These are phyloP conservation scores for Bagarius yarrelli DNA, from an alignment of 2,113 vertebrate species.

Conservation along the genomic window DNA sequence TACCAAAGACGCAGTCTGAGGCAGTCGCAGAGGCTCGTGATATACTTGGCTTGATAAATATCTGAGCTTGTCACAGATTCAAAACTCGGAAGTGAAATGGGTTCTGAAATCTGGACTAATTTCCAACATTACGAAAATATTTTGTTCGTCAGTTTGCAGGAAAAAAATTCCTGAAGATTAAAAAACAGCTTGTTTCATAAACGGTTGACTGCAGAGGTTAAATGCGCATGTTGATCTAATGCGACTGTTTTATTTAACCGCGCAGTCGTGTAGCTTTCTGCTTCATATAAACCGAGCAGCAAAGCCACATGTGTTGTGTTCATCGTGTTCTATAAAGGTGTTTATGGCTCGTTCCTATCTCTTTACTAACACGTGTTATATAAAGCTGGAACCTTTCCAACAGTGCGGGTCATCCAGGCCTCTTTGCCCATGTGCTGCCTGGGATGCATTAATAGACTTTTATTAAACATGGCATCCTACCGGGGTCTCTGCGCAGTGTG, in stretches of 20 bases:
- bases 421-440: conserved; percentile 37
- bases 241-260: background rate
- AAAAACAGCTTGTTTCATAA: background rate
- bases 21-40: no score
- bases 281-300: conserved; percentile 42
- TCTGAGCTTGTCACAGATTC: no score
- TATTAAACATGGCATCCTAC: conserved; percentile 40
- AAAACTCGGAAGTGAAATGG: no score
- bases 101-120: background rate
- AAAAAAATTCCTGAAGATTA: background rate
- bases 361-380: conserved; percentile 58
- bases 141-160: background rate
- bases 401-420: conserved; percentile 44
- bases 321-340: conserved; percentile 53
- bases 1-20: no score
- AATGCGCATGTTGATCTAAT: conserved; percentile 24
- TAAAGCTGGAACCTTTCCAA: conserved; percentile 49
- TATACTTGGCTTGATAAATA: no score
- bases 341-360: conserved; percentile 64
- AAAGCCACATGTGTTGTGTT: conserved; percentile 60
- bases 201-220: no score
- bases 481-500: conserved; percentile 12
- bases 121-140: background rate
- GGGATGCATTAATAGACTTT: conserved; percentile 44
- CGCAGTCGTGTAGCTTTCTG: conserved; percentile 27